phyloP scores from a whole-genome alignment of 2,113 vertebrate genomes.

The Monarcha castaneiventris region DNA sequence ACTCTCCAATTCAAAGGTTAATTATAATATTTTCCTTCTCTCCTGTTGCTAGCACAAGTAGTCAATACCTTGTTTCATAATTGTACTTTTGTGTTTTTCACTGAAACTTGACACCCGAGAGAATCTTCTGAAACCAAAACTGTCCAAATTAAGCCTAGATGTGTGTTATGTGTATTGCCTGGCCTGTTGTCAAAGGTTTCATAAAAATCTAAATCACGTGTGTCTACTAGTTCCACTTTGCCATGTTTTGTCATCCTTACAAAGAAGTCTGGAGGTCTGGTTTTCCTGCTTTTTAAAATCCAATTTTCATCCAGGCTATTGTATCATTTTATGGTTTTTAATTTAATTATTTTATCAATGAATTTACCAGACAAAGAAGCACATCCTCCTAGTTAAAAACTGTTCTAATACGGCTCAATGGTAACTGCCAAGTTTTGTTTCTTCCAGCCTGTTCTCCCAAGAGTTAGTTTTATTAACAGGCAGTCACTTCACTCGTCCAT shows the following conservation, averaged over 20 bases:
- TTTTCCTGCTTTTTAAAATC: not conserved
- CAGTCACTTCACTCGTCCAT: not conserved
- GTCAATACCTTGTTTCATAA: not conserved
- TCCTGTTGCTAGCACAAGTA: not conserved
- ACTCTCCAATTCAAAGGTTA: not conserved
- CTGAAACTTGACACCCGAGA: not conserved
- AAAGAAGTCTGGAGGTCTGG: not conserved
- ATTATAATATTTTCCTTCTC: not conserved
- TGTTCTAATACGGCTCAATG: not conserved
- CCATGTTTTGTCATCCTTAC: not conserved
- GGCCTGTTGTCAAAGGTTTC: not conserved
- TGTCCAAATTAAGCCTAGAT: not conserved
- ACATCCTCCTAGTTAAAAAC: not conserved
- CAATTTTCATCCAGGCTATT: not conserved
- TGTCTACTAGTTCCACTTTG: not conserved
- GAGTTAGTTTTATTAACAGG: not conserved
- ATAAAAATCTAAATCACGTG: not conserved
- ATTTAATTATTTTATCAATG: not conserved
- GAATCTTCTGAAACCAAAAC: not conserved
- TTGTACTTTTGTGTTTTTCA: not conserved
- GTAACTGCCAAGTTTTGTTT: not conserved
- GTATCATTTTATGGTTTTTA: not conserved
- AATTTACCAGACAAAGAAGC: not conserved
- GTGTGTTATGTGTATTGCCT: not conserved
- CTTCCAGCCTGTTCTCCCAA: not conserved